Base-by-base conservation (phyloP, 2,797 vertebrate genomes). In the Phoebastria nigripes region DNA sequence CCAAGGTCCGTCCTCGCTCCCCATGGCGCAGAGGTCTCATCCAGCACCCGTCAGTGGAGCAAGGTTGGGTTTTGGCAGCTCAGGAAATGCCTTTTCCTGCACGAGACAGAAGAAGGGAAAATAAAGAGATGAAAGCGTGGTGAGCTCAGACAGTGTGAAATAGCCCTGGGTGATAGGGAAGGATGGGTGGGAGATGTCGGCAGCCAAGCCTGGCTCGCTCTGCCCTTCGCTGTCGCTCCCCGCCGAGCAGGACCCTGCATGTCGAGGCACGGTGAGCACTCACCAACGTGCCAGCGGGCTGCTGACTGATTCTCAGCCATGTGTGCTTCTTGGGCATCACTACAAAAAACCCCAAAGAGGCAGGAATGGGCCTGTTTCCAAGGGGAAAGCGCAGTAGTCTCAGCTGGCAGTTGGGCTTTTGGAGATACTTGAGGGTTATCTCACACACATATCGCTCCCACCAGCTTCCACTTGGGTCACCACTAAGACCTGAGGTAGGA, bases 391-490 rank as follows among this genome's bases (percentile, higher is more conserved):
- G 0, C 17, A 10, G 29, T 7, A n/a, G 71, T 71, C 31, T 58
- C 29, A 12, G 42, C 24, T 73, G 56, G 25, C 21, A 21, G 52
- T 37, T 46, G 20, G 44, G 26, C 2, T 76, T 79, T 49, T 25
- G 33, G 65, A 9, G 19, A 5, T 37, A 0, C 35, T 49, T 6
- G 5, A 52, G 39, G 10, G 51, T 49, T 69, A 12, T 19, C 15
- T 73, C 35, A 1, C 4, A 3, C 15, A 9, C 0, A 0, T 5
- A 9, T 24, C 6, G 1, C 37, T 80, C 55, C 71, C 29, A 3
- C 7, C 65, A 41, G 35, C 71, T 84, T 55, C 66, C 41, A 3
- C 24, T 17, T 33, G 52, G 47, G 49, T 41, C 51, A 12, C 6
- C 37, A 1, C 29, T 9, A 11, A 33, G 51, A 16, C 52, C 49